Base-by-base conservation (phyloP, 2,888 invertebrate species). In the Autographa gamma region DNA sequence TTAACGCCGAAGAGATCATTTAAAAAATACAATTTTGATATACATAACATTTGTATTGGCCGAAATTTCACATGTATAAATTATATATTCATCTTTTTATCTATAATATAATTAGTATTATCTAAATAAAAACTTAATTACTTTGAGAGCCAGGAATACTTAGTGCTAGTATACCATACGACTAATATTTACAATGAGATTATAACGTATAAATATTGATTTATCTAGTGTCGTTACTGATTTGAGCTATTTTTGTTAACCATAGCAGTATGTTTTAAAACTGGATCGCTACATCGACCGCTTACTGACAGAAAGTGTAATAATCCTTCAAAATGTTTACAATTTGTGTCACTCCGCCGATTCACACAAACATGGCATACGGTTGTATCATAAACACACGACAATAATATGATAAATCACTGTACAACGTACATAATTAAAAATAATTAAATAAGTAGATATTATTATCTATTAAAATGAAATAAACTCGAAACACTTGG, bases 101-200 rank as follows among this genome's bases (percentile, higher is more conserved):
- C 81, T 85, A 86, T 84, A 85, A 76, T 82, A 82, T 83, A 81
- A 90, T 91, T 92, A 91, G 86, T 89, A 89, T 90, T 93, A 89
- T 90, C 91, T 93, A 93, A 92, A 92, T 91, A 91, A 92, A 91
- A 91, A 88, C 90, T 91, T 93, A 93, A 94, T 94, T 95, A 95
- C 95, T 95, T 95, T 95, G 95, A 95, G 95, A 95, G 95, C 95
- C 95, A 92, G 95, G 94, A 95, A 93, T 90, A 89, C 94, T 94
- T 95, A 95, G 77, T 86, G 77, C 92, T 94, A 93, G 79, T 87
- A 88, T 85, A 88, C 74, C 80, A 89, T 91, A 91, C 89, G 85
- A 87, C 89, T 93, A 93, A 90, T 95, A 95, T 95, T 93, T 95
- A 95, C 95, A 95, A 87, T 94, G 95, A 95, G 94, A 95, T 95